Evolutionary conservation across 2,797 vertebrate genomes (phyloP).

Genomic region (Sphenopsis melanotis): DNA sequence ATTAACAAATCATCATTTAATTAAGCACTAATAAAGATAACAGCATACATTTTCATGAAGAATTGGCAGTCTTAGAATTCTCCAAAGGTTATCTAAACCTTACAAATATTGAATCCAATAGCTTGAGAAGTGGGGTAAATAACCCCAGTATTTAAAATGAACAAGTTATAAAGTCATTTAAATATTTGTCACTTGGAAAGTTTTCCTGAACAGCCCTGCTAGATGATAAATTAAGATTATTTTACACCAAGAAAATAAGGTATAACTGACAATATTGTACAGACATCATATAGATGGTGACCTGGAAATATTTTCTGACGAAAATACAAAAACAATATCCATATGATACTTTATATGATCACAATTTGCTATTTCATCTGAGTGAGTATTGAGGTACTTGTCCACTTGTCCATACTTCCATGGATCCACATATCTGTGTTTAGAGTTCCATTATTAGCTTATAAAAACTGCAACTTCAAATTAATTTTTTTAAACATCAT

Average conservation of each 20-base stretch:
- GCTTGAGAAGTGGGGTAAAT: neutral
- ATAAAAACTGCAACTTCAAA: neutral
- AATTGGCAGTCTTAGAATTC: neutral
- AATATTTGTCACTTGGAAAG: neutral
- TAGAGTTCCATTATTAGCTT: neutral
- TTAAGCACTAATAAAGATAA: neutral
- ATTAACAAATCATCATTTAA: neutral
- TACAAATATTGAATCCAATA: neutral
- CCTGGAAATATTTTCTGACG: neutral
- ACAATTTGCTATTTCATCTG: neutral
- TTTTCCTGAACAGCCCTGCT: neutral
- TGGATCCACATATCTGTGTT: neutral
- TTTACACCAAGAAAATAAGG: neutral
- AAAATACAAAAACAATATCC: neutral
- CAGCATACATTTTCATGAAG: neutral
- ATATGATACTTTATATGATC: neutral
- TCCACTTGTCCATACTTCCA: neutral
- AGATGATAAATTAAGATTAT: neutral
- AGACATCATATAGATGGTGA: neutral
- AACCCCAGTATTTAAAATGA: neutral
- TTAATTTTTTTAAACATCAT: neutral
- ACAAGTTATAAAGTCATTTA: neutral
- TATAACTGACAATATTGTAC: neutral
- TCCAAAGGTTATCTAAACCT: neutral
- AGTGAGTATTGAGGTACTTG: neutral